A percentile compares a stretch with the other conserved stretches of the same genome.
phyloP scores from a whole-genome alignment of 37 sponge, comb jelly and placozoan species.

The Spongilla lacustris region DNA sequence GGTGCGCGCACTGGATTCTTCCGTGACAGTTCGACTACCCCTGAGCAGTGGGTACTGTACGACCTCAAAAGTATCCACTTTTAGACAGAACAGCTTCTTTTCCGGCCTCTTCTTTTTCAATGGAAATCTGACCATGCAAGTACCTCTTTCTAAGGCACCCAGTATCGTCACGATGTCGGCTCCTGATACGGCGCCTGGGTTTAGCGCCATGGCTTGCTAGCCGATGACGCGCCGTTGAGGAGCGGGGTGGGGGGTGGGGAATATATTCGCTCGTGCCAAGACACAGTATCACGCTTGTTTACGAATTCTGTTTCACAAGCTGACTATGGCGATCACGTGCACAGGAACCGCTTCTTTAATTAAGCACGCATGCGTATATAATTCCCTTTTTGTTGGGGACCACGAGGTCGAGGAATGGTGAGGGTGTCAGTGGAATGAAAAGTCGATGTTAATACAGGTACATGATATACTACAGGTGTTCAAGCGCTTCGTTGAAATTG shows the following conservation, averaged over 20 bases:
- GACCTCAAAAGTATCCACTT: slow-evolving; percentile 75
- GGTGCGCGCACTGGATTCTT: slow-evolving; percentile 44
- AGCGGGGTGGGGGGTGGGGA: not conserved
- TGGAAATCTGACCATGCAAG: slow-evolving; percentile 73
- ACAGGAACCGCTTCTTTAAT: not conserved
- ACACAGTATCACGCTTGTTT: not conserved
- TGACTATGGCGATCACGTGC: not conserved
- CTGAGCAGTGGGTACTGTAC: slow-evolving; percentile 60
- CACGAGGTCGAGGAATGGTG: not conserved
- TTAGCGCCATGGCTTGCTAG: not conserved
- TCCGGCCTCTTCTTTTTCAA: slow-evolving; percentile 49
- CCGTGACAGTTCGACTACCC: slow-evolving; percentile 25
- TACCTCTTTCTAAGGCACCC: slow-evolving; percentile 67
- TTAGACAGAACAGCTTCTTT: slow-evolving; percentile 68
- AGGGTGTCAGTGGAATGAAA: not conserved
- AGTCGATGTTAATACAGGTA: not conserved
- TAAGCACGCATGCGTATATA: not conserved
- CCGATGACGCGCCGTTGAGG: not conserved
- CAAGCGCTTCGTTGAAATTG: slow-evolving; percentile 91
- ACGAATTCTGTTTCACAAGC: slow-evolving; percentile 1
- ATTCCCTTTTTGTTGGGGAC: not conserved
- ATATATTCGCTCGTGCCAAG: not conserved
- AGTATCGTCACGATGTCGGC: slow-evolving; percentile 67
- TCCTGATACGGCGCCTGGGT: not conserved
- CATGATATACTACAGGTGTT: slow-evolving; percentile 71